Evolutionary conservation across 2,797 vertebrate species (phyloP), one percentile per base, ranked within the genome.

Genomic region (Anabacerthia variegaticeps): DNA sequence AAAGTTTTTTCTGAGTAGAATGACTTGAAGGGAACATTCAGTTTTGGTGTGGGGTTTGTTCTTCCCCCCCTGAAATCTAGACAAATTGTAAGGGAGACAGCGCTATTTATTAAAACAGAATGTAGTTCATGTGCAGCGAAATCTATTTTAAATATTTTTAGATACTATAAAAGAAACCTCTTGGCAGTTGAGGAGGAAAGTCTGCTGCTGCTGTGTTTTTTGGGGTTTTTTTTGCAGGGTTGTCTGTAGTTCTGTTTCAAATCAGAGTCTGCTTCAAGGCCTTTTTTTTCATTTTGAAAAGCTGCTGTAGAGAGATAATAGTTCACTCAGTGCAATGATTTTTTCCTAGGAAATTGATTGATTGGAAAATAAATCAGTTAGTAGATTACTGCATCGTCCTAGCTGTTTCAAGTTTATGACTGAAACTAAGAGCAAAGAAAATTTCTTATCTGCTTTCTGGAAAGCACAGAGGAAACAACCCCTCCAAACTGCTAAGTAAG

Each of bases 381-480:
- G 37, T 65, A 91, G 77, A 41, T 87, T 71, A 41, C 59, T 84
- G 41, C 49, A 56, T 90, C n/a, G 52, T 85, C n/a, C 1, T n/a
- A 44, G 16, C 54, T 77, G 34, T 81, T 49, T 82, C 30, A 27
- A 27, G 27, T 73, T 93, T 88, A 43, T 58, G 73, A 59, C 74
- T 74, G 61, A 77, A 94, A 85, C 52, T 63, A 82, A 80, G 88
- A 89, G 34, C 52, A 62, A 68, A 94, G 63, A 85, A 73, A 82
- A 74, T 75, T 84, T 88, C 80, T 89, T 89, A 65, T 32, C 32
- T 81, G 59, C 48, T 89, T 93, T 90, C 59, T 94, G 94, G 63
- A 90, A 90, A 92, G 74, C 63, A 44, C 0, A 0, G 74, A 44
- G 63, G 93, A 95, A 96, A 78, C 28, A 89, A 61, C 34, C n/a